Conservation (phyloP, 2,888 invertebrate genomes). For the Furcula furcula region DNA sequence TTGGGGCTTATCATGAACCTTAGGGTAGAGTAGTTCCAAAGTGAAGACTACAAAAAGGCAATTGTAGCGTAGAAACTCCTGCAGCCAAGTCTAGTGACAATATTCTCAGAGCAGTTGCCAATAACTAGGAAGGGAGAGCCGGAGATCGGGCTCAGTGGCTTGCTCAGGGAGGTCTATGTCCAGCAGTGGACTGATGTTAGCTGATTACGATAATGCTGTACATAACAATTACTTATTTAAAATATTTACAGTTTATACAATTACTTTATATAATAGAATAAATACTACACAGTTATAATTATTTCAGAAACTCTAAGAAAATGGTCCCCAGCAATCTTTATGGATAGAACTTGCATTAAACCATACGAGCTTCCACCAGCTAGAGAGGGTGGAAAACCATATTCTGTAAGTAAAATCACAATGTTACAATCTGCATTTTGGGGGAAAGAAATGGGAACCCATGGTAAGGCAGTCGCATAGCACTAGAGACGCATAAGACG, state of each 20-base stretch:
- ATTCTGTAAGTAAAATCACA: constrained; percentile 40
- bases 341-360: constrained; percentile 76
- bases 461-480: too few species aligned
- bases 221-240: neutral
- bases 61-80: neutral
- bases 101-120: neutral
- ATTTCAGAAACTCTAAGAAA: constrained; percentile 69
- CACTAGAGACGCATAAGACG: too few species aligned
- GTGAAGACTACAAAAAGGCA: neutral
- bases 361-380: constrained; percentile 64
- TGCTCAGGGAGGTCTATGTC: too few species aligned
- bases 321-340: constrained; percentile 66
- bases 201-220: neutral
- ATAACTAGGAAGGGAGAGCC: too few species aligned
- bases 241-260: neutral
- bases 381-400: constrained; percentile 51
- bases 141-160: too few species aligned
- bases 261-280: too few species aligned
- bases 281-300: neutral
- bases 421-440: too few species aligned
- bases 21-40: too few species aligned
- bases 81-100: neutral
- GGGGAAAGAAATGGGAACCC: too few species aligned
- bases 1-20: too few species aligned
- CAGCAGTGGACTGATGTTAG: too few species aligned